Evolutionary conservation across 1,140 invertebrate genomes (phyloP), one percentile per base, ranked within the genome.

Genomic region (Pygmarrhopalites habei): DNA sequence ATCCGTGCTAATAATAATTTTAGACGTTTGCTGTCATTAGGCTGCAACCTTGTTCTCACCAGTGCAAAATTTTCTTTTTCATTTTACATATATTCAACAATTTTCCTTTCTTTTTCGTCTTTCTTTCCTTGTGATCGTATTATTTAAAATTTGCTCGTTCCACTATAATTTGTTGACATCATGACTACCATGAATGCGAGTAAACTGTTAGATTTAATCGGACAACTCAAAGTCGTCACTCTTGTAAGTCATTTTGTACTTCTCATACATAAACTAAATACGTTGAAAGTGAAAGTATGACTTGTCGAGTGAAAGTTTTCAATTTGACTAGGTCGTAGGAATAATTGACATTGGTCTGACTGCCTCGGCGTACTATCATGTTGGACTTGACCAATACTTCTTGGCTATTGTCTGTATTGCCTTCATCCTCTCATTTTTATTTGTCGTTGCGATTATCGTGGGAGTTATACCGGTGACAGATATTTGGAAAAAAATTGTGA

Each of bases 401-500:
- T n/a, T 53, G 29, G 51, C 51, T 19, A 53, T 53, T 10, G 25
- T 53, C 7, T 12, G 7, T 5, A 53, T 53, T 5, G 51, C 51
- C 28, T 53, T 53, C 14, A 53, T 53, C 12, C 17, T 53, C 4
- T 53, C 51, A 25, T 12, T 53, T 14, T 17, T 53, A 25, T 53
- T 53, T 25, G 29, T 53, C 29, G 19, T 53, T 3, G 29, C 29
- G 5, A 53, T 53, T 23, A 12, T 53, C 23, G 4, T 53, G 23
- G 51, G 51, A 12, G 7, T 53, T 4, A 53, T 53, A 28, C 51
- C 51, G 4, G 28, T 53, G 17, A 53, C 51, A 25, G 51, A 53
- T 28, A 5, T 53, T 4, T 53, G 51, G 51, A 53, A 30, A 30
- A 26, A 30, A 25, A 26, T 53, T 26, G 51, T 49, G 21, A 10